A percentile compares a stretch with the other conserved stretches of the same genome.
phyloP scores from a whole-genome alignment of 2,888 invertebrate genomes.

The Pyrrhia umbra region DNA sequence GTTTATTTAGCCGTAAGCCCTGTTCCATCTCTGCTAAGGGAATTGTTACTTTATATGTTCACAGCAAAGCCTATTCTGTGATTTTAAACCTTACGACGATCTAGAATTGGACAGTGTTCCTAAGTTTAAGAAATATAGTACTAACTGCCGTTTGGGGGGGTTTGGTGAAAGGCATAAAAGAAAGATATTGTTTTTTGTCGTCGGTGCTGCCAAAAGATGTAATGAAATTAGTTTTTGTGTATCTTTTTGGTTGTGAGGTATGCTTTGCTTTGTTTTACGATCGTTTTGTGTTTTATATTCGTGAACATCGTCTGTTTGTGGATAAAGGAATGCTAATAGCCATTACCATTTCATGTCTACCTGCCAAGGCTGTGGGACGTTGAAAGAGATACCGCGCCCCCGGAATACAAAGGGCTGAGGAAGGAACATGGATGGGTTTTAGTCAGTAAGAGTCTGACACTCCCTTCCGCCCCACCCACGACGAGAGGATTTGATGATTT shows the following conservation, averaged over 20 bases:
- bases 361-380: no score
- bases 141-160: conserved; percentile 41
- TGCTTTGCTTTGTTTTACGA: conserved; percentile 1
- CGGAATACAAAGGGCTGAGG: no score
- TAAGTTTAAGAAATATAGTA: conserved; percentile 41
- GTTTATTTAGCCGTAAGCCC: conserved; percentile 78
- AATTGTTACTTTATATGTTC: conserved; percentile 58
- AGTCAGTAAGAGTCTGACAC: no score
- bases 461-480: no score
- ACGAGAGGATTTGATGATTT: no score
- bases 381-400: no score
- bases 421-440: no score
- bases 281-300: background rate
- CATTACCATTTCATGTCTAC: no score
- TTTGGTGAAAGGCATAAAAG: conserved; percentile 27
- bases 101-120: conserved; percentile 30
- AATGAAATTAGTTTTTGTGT: conserved; percentile 33
- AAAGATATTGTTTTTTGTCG: conserved; percentile 44
- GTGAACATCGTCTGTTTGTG: no score
- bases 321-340: no score
- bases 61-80: conserved; percentile 37
- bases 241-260: background rate
- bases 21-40: conserved; percentile 61
- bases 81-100: conserved; percentile 21
- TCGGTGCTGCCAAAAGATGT: conserved; percentile 20